Evolutionary conservation across 2,888 invertebrate species (phyloP).

Genomic region (Barypeithes pellucidus): DNA sequence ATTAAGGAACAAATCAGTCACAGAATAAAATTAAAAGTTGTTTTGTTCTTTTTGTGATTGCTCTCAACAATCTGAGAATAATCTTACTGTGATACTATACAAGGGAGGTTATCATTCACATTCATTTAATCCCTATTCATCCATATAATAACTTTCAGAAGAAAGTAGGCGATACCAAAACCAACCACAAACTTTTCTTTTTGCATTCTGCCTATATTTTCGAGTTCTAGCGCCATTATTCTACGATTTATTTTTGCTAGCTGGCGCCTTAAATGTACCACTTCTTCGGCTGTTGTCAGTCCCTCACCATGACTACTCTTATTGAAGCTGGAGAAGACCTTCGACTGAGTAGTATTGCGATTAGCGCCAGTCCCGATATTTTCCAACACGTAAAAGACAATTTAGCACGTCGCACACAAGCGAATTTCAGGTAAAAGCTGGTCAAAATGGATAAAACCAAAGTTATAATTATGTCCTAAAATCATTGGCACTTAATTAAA

Average conservation of each 20-base stretch:
- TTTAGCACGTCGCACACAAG: too few species aligned
- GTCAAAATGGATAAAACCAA: too few species aligned
- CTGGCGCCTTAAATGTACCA: constrained; percentile 87
- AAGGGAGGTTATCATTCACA: not conserved
- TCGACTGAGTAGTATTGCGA: too few species aligned
- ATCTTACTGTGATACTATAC: constrained; percentile 19
- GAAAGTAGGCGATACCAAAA: constrained; percentile 87
- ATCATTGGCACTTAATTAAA: too few species aligned
- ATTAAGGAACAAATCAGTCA: too few species aligned
- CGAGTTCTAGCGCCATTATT: constrained; percentile 89
- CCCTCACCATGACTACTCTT: constrained; percentile 75
- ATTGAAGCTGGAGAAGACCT: too few species aligned
- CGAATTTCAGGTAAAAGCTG: too few species aligned
- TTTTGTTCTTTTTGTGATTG: too few species aligned
- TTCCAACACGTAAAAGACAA: too few species aligned
- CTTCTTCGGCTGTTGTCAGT: constrained; percentile 83
- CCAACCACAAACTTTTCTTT: constrained; percentile 90
- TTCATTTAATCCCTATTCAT: constrained; percentile 73
- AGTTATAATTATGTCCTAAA: too few species aligned
- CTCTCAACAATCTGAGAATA: not conserved
- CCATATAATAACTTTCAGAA: constrained; percentile 90
- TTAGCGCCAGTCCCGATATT: too few species aligned
- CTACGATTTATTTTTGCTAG: constrained; percentile 90
- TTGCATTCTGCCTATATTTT: constrained; percentile 87
- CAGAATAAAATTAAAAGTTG: too few species aligned